Conservation (phyloP, 1,140 invertebrate genomes). For the Megathymus violae region DNA sequence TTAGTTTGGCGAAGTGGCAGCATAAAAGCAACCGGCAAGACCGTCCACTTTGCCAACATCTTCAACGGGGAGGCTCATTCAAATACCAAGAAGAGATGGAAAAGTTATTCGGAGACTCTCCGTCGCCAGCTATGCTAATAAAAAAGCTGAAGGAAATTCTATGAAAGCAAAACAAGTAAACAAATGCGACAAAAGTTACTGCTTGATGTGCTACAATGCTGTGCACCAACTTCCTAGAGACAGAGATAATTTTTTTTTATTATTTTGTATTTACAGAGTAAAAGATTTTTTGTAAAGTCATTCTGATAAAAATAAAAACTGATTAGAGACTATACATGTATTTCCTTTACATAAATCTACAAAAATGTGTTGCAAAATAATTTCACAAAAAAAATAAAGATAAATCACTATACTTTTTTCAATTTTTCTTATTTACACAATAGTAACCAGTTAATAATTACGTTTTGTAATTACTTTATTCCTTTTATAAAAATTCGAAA, state of each 20-base stretch:
- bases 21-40: not conserved
- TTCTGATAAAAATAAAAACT: not conserved
- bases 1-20: no score
- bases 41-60: not conserved
- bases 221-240: no score
- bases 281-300: not conserved
- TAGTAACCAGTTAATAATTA: no score
- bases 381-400: not conserved
- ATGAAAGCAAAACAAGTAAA: constrained; percentile 10
- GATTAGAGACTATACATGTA: not conserved
- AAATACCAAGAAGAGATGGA: not conserved
- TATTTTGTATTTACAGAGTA: not conserved
- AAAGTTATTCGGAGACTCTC: not conserved
- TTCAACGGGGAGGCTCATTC: not conserved
- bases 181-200: constrained; percentile 7
- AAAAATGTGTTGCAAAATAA: not conserved
- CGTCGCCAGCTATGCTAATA: not conserved
- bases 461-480: no score
- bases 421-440: not conserved
- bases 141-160: not conserved
- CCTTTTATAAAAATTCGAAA: no score
- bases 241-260: no score
- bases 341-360: not conserved
- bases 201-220: not conserved
- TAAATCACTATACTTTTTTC: not conserved